A percentile compares a stretch with the other conserved stretches of the same genome.
Evolutionary conservation across 2,113 vertebrate genomes (phyloP).

Genomic region (Heterochromis multidens): DNA sequence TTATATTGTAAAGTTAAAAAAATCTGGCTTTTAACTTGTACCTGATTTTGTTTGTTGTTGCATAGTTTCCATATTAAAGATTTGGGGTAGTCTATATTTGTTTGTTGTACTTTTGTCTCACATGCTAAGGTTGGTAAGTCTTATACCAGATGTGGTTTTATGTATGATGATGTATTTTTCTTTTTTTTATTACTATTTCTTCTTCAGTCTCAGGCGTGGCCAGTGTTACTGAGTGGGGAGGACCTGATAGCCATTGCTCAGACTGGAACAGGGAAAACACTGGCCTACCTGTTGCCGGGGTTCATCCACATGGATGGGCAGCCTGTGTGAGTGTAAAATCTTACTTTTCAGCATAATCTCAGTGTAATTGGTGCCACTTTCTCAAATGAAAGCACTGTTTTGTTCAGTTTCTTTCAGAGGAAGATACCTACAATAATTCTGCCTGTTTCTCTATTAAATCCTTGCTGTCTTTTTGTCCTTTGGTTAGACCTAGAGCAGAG

Average conservation of each 20-base stretch:
- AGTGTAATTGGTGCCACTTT: accelerated
- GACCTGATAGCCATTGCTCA: constrained; percentile 97
- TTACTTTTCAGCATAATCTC: background rate
- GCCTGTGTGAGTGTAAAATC: constrained; percentile 78
- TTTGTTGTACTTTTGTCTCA: background rate
- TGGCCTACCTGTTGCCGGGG: constrained; percentile 93
- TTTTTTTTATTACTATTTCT: background rate
- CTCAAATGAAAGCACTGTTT: background rate
- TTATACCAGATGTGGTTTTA: background rate
- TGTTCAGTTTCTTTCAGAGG: background rate
- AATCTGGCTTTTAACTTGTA: no score
- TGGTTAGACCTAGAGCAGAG: constrained; percentile 73
- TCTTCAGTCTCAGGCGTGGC: constrained; percentile 91
- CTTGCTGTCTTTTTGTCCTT: background rate
- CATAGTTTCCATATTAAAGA: background rate
- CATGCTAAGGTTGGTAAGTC: background rate
- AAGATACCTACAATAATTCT: background rate
- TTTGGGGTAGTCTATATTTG: background rate
- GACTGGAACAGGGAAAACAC: constrained; percentile 94
- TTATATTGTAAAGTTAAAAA: no score
- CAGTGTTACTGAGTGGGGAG: constrained; percentile 86
- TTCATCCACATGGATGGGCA: constrained; percentile 95
- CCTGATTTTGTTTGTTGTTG: background rate
- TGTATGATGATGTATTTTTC: accelerated
- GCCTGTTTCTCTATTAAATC: background rate